Conservation (phyloP, 2,888 invertebrate genomes). For the Oscheius sp. region DNA sequence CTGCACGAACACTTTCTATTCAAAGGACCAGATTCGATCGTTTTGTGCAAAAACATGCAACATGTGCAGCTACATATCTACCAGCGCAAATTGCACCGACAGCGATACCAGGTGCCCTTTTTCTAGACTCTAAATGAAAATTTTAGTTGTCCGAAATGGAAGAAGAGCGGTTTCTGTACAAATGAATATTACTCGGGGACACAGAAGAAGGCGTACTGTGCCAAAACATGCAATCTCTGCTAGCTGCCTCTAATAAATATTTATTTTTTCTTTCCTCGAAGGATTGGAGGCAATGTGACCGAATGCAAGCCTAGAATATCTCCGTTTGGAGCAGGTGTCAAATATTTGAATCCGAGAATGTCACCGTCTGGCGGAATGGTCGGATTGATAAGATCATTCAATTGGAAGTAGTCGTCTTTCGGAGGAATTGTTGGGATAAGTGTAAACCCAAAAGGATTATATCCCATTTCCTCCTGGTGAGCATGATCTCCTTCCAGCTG, state of each 20-base stretch:
- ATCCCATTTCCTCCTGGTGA: background rate
- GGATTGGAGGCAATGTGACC: background rate
- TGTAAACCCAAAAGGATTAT: slow-evolving; percentile 16
- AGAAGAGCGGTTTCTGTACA: background rate
- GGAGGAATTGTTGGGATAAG: slow-evolving; percentile 10
- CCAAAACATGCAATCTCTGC: background rate
- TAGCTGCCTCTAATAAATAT: slow-evolving; percentile 10
- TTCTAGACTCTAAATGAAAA: background rate
- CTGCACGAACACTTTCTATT: slow-evolving; percentile 7
- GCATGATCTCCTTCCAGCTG: slow-evolving; percentile 2
- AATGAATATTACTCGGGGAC: background rate
- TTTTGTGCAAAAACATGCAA: slow-evolving; percentile 3
- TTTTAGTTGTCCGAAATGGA: slow-evolving; percentile 5
- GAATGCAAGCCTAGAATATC: background rate
- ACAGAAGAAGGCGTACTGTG: slow-evolving; percentile 7
- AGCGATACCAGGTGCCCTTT: background rate
- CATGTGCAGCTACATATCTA: background rate
- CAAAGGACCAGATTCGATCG: background rate
- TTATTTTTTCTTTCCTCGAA: background rate
- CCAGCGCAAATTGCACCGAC: background rate
- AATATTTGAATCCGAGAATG: slow-evolving; percentile 15
- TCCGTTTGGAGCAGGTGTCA: background rate
- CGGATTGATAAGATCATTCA: slow-evolving; percentile 17
- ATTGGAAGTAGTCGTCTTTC: slow-evolving; percentile 12
- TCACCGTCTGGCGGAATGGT: slow-evolving; percentile 13